These are phyloP conservation scores for Perizoma affinitatum DNA, from an alignment of 2,888 invertebrate species.

Conservation along the genomic window DNA sequence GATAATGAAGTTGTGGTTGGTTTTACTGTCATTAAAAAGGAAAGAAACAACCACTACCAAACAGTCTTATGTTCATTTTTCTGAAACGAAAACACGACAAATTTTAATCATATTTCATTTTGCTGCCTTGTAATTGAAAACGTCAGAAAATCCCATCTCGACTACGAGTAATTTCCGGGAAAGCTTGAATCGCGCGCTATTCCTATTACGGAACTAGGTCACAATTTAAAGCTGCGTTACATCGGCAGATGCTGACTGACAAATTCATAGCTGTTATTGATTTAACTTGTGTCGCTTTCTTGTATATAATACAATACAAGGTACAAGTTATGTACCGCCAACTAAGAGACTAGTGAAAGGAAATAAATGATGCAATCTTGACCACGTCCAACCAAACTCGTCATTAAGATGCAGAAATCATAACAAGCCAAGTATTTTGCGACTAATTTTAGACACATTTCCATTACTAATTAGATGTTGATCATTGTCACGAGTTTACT, in stretches of 20 bases:
- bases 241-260: not conserved
- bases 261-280: constrained; percentile 12
- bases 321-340: not conserved
- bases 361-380: constrained; percentile 9
- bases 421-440: constrained; percentile 8
- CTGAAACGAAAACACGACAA: too few relatives aligned
- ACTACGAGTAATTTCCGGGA: constrained; percentile 6
- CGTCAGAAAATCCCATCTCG: constrained; percentile 2
- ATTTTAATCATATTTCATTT: not conserved
- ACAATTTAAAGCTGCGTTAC: constrained; percentile 10
- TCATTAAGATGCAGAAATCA: constrained; percentile 1
- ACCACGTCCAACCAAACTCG: constrained; percentile 13
- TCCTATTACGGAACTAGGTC: constrained; percentile 17
- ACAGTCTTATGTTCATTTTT: too few relatives aligned
- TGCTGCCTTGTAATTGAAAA: too few relatives aligned
- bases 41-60: too few relatives aligned
- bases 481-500: too few relatives aligned
- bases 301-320: not conserved
- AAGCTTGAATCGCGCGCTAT: constrained; percentile 6
- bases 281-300: constrained; percentile 5
- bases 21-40: too few relatives aligned
- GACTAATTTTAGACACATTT: constrained; percentile 3
- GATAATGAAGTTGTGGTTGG: too few relatives aligned
- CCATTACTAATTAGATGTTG: not conserved
- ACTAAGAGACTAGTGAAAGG: constrained; percentile 10